Evolutionary conservation across 1,140 invertebrate species (phyloP), one percentile per base, ranked within the genome.

Genomic region (Leucophenga varia): DNA sequence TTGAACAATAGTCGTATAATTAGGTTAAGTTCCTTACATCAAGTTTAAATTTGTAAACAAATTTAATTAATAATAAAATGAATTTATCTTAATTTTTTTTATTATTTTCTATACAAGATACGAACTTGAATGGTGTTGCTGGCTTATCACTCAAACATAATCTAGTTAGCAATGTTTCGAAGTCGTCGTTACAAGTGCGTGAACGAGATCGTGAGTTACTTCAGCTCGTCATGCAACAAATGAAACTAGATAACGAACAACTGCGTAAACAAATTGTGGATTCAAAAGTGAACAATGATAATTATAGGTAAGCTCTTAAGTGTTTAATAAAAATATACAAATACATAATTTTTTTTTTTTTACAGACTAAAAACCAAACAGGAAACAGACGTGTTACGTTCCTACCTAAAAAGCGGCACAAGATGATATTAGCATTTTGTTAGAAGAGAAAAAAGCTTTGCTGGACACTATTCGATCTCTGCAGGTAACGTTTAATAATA

Each of bases 361-460:
- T 9, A 20, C 30, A 75, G 72, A 42, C 76, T 81, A 48, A 81
- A 81, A 50, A 74, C 77, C 13, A 82, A 85, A 55, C 84, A 87
- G 59, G 84, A 87, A 69, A 79, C 78, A 0, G 81, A 83, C 47
- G 67, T 80, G 2, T 58, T 87, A 14, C 81, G 79, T 51, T 79
- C 78, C 1, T 80, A 79, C 56, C 72, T 87, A 17, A 79, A n/a
- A 81, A 60, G 79, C 81, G 1, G 86, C 88, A 2, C 86, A 90
- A 63, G 86, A 88, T 52, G 83, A 89, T 41, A 84, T 89, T 2
- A 80, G 80, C 13, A 77, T 78, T 19, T 69, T 90, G 32, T 55
- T 89, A 1, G 83, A 85, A 28, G 88, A 91, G 54, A 91, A 90
- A 59, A 82, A 82, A 51, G 80, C 80, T n/a, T 74, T 91, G 19